Percentiles rank a stretch among this genome's conserved stretches.
Evolutionary conservation across 1,140 invertebrate genomes (phyloP).

Genomic region (Muscidifurax raptorellus): DNA sequence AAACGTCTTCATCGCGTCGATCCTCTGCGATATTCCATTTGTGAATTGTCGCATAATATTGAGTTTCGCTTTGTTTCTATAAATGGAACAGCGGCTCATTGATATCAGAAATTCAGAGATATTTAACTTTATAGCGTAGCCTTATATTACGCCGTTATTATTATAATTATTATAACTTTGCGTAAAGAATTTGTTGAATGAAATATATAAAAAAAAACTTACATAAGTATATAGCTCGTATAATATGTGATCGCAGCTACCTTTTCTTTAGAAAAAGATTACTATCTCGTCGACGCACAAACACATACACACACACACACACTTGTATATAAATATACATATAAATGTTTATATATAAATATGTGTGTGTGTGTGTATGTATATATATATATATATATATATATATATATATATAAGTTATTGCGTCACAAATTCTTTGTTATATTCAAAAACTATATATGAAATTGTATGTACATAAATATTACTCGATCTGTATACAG

Average conservation of each 20-base stretch:
- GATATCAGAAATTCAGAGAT: no score
- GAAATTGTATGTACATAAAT: constrained; percentile 6
- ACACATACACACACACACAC: background rate
- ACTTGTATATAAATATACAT: background rate
- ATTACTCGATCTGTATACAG: background rate
- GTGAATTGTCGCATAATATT: background rate
- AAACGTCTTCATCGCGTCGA: background rate
- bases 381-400: constrained; percentile 1
- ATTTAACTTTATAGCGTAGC: no score
- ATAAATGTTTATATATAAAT: background rate
- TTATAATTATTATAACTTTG: no score
- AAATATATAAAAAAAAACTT: no score
- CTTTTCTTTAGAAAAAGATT: background rate
- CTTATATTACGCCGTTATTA: no score
- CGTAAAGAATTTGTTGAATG: no score
- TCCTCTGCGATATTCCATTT: background rate
- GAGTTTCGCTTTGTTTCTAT: no score
- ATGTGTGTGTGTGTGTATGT: no score
- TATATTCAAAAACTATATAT: background rate
- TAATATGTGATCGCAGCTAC: background rate
- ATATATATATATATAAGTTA: background rate
- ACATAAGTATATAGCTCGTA: background rate
- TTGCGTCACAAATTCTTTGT: background rate
- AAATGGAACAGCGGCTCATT: no score
- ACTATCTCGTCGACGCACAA: background rate